Conservation (phyloP, 2,797 vertebrate genomes). For the Loriculus beryllinus region DNA sequence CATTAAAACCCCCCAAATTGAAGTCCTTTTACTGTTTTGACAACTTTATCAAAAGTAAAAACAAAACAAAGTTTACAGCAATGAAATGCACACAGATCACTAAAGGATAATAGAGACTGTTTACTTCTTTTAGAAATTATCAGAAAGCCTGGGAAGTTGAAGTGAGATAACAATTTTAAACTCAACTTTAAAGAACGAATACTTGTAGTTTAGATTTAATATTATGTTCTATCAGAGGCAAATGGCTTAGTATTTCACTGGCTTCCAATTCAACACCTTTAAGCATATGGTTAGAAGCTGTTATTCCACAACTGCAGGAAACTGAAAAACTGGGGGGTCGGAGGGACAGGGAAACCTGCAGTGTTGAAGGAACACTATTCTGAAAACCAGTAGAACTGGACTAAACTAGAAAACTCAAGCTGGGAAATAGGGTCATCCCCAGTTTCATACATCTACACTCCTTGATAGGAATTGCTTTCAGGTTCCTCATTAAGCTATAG, state of each 20-base stretch:
- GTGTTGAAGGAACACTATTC: neutral
- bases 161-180: neutral
- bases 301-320: neutral
- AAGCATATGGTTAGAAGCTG: neutral
- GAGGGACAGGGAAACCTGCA: neutral
- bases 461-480: neutral
- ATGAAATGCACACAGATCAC: neutral
- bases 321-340: accelerated
- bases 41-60: neutral
- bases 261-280: neutral
- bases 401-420: neutral
- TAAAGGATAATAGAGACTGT: neutral
- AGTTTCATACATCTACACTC: neutral
- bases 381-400: neutral
- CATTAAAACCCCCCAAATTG: neutral
- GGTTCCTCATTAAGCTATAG: neutral
- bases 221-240: neutral
- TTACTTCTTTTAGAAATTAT: neutral
- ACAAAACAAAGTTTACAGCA: neutral
- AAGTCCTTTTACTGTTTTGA: neutral
- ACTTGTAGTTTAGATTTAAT: neutral
- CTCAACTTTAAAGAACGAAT: neutral
- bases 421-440: neutral
- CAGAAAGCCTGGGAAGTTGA: neutral
- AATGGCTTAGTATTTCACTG: neutral